phyloP scores from a whole-genome alignment of 2,888 invertebrate species.

The Meteorus colon region DNA sequence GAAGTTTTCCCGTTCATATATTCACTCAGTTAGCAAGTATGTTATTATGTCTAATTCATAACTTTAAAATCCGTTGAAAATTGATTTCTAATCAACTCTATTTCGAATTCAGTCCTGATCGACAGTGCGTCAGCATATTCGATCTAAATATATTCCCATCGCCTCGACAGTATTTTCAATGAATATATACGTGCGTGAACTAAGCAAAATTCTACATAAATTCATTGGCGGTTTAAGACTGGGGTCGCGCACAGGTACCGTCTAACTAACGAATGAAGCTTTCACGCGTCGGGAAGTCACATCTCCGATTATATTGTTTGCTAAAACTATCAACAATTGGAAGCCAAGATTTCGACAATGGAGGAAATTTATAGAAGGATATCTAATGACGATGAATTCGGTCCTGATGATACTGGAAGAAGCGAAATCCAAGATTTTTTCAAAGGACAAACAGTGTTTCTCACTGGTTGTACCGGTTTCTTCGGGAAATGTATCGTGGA shows the following conservation, averaged over 20 bases:
- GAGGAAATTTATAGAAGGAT: conserved; percentile 56
- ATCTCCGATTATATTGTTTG: neutral
- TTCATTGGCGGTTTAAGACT: neutral
- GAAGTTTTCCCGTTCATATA: too few relatives aligned
- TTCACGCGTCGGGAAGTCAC: neutral
- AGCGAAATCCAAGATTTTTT: conserved; percentile 59
- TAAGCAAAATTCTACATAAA: conserved; percentile 14
- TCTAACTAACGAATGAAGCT: neutral
- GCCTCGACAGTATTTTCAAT: neutral
- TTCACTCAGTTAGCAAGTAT: neutral
- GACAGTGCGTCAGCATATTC: conserved; percentile 26
- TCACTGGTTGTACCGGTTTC: conserved; percentile 60
- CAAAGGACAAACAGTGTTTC: conserved; percentile 57
- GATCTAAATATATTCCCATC: conserved; percentile 13
- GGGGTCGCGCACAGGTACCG: neutral
- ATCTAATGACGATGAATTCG: conserved; percentile 49
- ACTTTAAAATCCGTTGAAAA: neutral
- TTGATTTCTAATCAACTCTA: neutral
- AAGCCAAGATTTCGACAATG: conserved; percentile 40
- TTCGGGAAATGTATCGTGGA: conserved; percentile 59
- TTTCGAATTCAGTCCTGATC: conserved; percentile 11
- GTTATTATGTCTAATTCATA: neutral
- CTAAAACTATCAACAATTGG: neutral
- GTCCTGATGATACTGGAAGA: conserved; percentile 33
- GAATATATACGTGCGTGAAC: conserved; percentile 15